phyloP scores from a whole-genome alignment of 2,113 vertebrate genomes.

The Bubo blakistoni region DNA sequence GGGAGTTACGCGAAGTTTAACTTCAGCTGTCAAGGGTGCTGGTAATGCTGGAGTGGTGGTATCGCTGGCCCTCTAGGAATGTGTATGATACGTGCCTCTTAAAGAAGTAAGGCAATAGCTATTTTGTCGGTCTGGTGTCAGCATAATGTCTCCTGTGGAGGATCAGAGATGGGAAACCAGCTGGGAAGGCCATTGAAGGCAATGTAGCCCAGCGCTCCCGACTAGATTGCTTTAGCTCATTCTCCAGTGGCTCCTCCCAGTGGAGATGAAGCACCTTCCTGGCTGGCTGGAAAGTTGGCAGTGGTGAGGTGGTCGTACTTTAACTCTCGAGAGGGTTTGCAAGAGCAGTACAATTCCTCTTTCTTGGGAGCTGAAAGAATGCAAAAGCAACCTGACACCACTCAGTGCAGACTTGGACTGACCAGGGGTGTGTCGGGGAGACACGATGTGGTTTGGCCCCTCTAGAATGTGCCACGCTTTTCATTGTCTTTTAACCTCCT shows the following conservation, averaged over 20 bases:
- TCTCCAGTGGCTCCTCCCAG: not conserved
- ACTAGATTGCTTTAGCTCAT: not conserved
- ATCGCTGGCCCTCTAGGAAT: fast-evolving
- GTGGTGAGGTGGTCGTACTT: not conserved
- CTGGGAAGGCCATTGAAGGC: not conserved
- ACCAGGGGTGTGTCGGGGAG: not conserved
- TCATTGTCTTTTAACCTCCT: not conserved
- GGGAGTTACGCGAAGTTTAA: not conserved
- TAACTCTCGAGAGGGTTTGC: not conserved
- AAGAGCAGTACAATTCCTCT: not conserved
- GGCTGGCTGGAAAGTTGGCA: not conserved
- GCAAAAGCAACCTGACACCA: not conserved
- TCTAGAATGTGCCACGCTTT: not conserved
- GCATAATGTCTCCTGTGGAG: not conserved
- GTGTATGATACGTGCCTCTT: fast-evolving
- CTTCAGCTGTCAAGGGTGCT: not conserved
- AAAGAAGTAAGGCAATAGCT: not conserved
- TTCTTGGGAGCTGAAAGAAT: not conserved
- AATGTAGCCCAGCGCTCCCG: fast-evolving
- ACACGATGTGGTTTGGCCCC: not conserved
- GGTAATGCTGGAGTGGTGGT: not conserved
- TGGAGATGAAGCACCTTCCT: not conserved
- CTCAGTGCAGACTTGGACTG: not conserved
- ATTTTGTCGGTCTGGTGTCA: not conserved
- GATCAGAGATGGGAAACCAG: not conserved